Evolutionary conservation across 2,888 invertebrate genomes (phyloP), one percentile per base, ranked within the genome.

Genomic region (Nasonia oneida): DNA sequence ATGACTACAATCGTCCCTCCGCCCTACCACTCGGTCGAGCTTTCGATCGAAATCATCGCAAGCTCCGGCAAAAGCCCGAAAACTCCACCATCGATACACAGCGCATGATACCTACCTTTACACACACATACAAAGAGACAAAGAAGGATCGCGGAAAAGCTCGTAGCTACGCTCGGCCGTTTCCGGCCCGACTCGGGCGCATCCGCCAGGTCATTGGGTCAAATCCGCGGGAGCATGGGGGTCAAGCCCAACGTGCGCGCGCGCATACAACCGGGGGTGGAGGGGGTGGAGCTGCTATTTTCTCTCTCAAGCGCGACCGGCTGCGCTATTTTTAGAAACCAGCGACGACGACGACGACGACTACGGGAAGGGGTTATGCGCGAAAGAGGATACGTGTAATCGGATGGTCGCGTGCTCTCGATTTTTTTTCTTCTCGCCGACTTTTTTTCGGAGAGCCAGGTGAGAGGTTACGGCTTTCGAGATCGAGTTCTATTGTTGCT

Each of bases 151-250:
- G 23, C 61, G 67, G 37, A 47, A 50, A 23, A 61, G 37, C 61
- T 29, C 57, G 42, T 6, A 42, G 74, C 74, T 47, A 15, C 50
- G 23, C 29, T 84, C 81, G 76, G 84, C 91, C 92, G 92, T 89
- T 91, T 92, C 90, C 93, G 93, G 87, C 70, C 50, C 76, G 84
- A 88, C 90, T 93, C 93, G 93, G 89, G 42, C 77, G 74, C 81
- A 88, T 89, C 86, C 93, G 93, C 87, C 90, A 89, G 93, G 93
- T 93, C 93, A 93, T 92, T 93, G 91, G 93, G 93, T 93, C 93
- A 93, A 91, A 93, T 91, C 90, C 89, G 89, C 89, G 88, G 90
- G 85, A 83, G 75, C 86, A 91, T 89, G 91, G 90, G 90, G 91
- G 89, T 89, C 90, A 90, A 90, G 88, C 89, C 88, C 87, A 87